Evolutionary conservation across 2,113 vertebrate species (phyloP), one percentile per base, ranked within the genome.

Genomic region (Pseudopipra pipra): DNA sequence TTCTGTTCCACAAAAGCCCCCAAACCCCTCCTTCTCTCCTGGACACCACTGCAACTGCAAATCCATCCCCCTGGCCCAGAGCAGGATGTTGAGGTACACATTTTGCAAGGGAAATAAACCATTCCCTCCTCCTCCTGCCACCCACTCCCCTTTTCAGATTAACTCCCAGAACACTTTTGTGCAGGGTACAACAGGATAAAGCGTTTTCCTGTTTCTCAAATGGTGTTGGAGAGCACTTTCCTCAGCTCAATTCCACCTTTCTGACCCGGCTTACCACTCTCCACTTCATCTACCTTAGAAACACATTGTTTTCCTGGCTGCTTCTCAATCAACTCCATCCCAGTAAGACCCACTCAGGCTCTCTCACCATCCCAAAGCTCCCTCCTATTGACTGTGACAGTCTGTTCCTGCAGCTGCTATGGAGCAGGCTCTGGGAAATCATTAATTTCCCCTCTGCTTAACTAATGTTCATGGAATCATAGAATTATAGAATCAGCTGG

Each of bases 371-470:
- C 56, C 35, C 66, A 44, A 39, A 46, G 4, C 18, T 12, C 39
- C 47, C 31, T 44, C 3, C 2, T 12, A 24, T 5, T 6, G 13
- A 30, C 46, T 0, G 0, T 7, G 16, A 46, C 55, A 37, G 5
- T 15, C 43, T 62, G 31, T 2, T 62, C 39, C 76, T 75, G 58
- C 62, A n/a, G 4, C 37, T 52, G 72, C 71, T 33, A 2, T 44
- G 54, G 9, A n/a, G 39, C 28, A 73, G 41, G 13, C 35, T 87
- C 76, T 66, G 65, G 25, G 23, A 55, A 84, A 18, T 2, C 80
- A 63, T 71, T 71, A 1, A 39, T 84, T 55, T 27, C n/a, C 70
- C 39, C 43, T 74, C 55, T 63, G 55, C 35, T 78, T 63, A 74
- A 65, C 27, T 33, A 25, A 71, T 3, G 10, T 19, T 24, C 39